These are phyloP conservation scores for Bombyx huttoni DNA, from an alignment of 2,888 invertebrate genomes.

Conservation along the genomic window DNA sequence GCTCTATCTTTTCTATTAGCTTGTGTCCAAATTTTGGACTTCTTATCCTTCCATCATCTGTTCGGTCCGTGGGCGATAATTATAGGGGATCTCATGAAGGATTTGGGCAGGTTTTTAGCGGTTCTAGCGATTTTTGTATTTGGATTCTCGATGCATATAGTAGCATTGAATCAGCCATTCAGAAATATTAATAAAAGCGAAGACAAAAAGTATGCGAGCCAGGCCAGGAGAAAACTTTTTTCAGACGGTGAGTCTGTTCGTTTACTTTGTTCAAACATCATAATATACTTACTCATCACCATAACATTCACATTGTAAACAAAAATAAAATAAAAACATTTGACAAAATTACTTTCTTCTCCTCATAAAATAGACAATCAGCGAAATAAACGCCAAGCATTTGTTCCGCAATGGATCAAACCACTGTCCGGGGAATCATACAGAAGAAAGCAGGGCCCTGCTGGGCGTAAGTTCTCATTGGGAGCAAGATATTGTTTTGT, in stretches of 20 bases:
- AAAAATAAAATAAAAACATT: slow-evolving; percentile 6
- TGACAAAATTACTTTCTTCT: slow-evolving; percentile 12
- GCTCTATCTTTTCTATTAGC: slow-evolving; percentile 95
- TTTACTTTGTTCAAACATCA: slow-evolving; percentile 8
- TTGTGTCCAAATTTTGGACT: slow-evolving; percentile 97
- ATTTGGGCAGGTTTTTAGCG: slow-evolving; percentile 95
- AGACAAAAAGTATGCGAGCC: slow-evolving; percentile 71
- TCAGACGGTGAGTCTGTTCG: slow-evolving; percentile 77
- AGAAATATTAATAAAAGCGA: slow-evolving; percentile 77
- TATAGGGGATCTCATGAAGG: slow-evolving; percentile 95
- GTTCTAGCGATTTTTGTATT: slow-evolving; percentile 98
- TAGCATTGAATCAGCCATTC: slow-evolving; percentile 96
- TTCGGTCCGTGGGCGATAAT: slow-evolving; percentile 99
- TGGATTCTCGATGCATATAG: slow-evolving; percentile 97
- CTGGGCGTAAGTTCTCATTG: slow-evolving; percentile 74
- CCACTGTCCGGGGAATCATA: slow-evolving; percentile 58
- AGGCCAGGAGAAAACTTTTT: slow-evolving; percentile 72
- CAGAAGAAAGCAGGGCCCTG: slow-evolving; percentile 75
- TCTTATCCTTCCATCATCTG: slow-evolving; percentile 97
- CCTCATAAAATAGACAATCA: slow-evolving; percentile 47
- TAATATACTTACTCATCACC: slow-evolving; percentile 5
- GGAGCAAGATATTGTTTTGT: slow-evolving; percentile 13
- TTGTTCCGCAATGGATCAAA: slow-evolving; percentile 51
- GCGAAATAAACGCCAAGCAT: slow-evolving; percentile 57
- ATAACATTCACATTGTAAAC: slow-evolving; percentile 7